Evolutionary conservation across 2,113 vertebrate genomes (phyloP).

Genomic region (Perca flavescens): DNA sequence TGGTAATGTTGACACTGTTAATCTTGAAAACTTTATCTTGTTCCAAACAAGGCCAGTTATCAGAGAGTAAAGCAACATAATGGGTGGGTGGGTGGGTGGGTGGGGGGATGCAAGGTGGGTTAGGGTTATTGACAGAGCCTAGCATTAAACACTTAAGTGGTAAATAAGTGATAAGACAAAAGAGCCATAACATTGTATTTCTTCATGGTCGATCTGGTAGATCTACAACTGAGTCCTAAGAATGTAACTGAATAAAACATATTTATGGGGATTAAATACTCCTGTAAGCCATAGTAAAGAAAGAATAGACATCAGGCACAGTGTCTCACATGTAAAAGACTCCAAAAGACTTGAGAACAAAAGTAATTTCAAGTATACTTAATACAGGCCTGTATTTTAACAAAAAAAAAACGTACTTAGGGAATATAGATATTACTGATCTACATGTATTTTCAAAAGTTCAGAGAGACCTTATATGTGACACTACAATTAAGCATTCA

Average conservation of each 20-base stretch:
- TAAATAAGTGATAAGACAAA: constrained; percentile 30
- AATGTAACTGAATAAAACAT: neutral
- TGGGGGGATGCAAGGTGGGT: neutral
- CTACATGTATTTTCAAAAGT: neutral
- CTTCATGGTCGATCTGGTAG: neutral
- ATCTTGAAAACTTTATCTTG: constrained; percentile 33
- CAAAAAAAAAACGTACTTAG: no score
- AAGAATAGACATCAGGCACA: no score
- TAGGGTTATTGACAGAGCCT: neutral
- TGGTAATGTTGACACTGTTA: constrained; percentile 36
- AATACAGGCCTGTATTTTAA: neutral
- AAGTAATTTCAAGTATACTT: neutral
- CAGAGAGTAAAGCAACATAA: constrained; percentile 23
- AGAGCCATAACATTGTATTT: neutral
- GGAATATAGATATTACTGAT: neutral
- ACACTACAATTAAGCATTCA: neutral
- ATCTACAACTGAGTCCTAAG: neutral
- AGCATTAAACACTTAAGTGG: constrained; percentile 7
- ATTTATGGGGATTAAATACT: neutral
- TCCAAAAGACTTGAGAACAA: neutral
- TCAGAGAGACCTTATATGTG: neutral
- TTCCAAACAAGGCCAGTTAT: constrained; percentile 38
- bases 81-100: neutral
- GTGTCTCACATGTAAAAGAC: no score
- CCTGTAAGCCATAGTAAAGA: no score